A percentile compares a stretch with the other conserved stretches of the same genome.
Conservation (phyloP, 2,797 vertebrate genomes). For the Rhinichthys osculus region DNA sequence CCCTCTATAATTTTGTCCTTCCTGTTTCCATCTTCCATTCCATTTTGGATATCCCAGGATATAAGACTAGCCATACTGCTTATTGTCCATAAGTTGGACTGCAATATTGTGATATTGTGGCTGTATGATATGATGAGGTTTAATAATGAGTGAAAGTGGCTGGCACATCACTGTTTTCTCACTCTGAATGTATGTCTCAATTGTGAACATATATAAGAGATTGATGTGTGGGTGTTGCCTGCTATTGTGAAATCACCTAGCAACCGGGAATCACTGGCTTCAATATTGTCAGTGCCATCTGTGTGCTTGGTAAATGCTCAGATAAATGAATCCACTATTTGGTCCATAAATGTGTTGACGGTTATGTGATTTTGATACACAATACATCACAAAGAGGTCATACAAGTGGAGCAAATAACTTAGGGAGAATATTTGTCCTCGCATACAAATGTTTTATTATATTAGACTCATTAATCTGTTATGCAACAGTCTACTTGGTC, state of each 20-base stretch:
- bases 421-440: background rate
- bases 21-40: slow-evolving; percentile 1
- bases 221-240: slow-evolving; percentile 51
- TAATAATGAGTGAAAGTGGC: background rate
- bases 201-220: slow-evolving; percentile 16
- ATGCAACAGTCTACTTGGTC: slow-evolving; percentile 71
- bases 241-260: slow-evolving; percentile 54
- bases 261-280: slow-evolving; percentile 51
- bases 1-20: background rate
- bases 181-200: slow-evolving; percentile 17
- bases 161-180: background rate
- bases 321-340: background rate
- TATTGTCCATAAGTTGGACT: slow-evolving; percentile 8
- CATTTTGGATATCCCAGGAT: slow-evolving; percentile 1
- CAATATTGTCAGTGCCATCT: slow-evolving; percentile 34
- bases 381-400: background rate
- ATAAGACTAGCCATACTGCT: background rate
- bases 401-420: slow-evolving; percentile 5
- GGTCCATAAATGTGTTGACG: background rate
- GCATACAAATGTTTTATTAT: background rate
- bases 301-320: slow-evolving; percentile 25
- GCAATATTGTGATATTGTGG: background rate
- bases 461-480: background rate
- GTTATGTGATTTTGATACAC: background rate
- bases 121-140: background rate